Evolutionary conservation across 2,113 vertebrate genomes (phyloP).

Genomic region (Melozone crissalis): DNA sequence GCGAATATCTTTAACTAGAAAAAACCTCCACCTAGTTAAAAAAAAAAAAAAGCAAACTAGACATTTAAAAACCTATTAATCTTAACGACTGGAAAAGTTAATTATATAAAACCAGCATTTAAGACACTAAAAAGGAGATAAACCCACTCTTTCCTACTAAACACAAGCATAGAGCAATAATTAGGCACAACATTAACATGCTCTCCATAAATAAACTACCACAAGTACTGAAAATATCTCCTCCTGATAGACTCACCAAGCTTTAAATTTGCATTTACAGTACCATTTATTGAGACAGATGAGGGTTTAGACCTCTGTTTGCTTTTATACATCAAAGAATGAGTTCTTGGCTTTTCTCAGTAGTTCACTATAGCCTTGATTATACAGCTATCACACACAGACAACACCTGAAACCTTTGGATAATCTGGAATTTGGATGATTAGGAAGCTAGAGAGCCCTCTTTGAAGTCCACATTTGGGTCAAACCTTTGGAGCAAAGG

Average conservation of each 20-base stretch:
- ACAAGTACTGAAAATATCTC: not conserved
- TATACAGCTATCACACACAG: not conserved
- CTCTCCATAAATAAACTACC: slow-evolving; percentile 12
- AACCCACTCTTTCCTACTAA: not conserved
- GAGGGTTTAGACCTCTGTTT: not conserved
- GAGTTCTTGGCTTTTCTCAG: not conserved
- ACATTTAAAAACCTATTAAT: not conserved
- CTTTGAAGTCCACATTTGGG: not conserved
- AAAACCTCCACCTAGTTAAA: not conserved
- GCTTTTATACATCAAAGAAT: not conserved
- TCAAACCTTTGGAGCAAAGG: not conserved
- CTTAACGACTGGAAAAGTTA: slow-evolving; percentile 12
- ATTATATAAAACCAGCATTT: not conserved
- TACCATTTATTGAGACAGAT: slow-evolving; percentile 23
- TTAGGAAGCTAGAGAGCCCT: not conserved
- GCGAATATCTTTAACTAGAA: not conserved
- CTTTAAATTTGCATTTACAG: slow-evolving; percentile 4
- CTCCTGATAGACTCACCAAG: not conserved
- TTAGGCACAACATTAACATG: not conserved
- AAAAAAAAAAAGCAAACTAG: not conserved
- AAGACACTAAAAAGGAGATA: not conserved
- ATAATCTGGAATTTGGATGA: slow-evolving; percentile 2
- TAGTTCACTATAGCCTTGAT: not conserved
- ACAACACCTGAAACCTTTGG: not conserved
- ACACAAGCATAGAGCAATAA: not conserved